These are phyloP conservation scores for Cetonia aurata DNA, from an alignment of 2,888 invertebrate genomes.

Conservation along the genomic window DNA sequence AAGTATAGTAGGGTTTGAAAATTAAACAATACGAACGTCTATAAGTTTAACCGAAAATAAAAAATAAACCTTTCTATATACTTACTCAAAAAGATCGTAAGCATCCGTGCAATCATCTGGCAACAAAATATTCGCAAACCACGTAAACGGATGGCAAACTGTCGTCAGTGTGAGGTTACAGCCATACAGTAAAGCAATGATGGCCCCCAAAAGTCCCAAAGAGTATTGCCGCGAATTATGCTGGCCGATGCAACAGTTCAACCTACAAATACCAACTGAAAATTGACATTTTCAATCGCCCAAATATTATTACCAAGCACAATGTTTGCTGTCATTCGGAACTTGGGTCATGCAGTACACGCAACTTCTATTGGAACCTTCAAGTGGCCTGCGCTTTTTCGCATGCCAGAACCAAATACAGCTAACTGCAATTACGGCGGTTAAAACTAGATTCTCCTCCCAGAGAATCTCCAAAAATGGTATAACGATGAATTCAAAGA, in stretches of 20 bases:
- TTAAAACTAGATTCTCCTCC: conserved; percentile 73
- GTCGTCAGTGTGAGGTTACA: conserved; percentile 87
- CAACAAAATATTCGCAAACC: conserved; percentile 77
- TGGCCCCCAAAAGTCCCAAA: conserved; percentile 74
- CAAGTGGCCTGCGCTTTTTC: conserved; percentile 55
- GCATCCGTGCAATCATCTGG: conserved; percentile 89
- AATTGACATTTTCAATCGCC: conserved; percentile 54
- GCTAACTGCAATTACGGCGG: conserved; percentile 68
- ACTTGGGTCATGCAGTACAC: conserved; percentile 73
- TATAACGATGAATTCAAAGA: conserved; percentile 80
- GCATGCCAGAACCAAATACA: conserved; percentile 66
- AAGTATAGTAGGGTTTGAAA: not conserved
- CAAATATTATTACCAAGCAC: conserved; percentile 30
- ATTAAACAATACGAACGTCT: not conserved
- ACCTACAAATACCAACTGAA: conserved; percentile 69
- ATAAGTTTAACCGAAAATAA: not conserved
- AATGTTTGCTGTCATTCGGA: conserved; percentile 66
- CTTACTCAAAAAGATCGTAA: conserved; percentile 83
- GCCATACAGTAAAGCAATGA: conserved; percentile 78
- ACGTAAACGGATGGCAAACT: conserved; percentile 84
- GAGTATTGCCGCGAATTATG: conserved; percentile 84
- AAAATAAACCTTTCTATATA: conserved; percentile 49
- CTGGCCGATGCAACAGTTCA: conserved; percentile 87
- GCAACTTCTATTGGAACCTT: conserved; percentile 55
- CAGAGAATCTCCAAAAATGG: conserved; percentile 78